Conservation (phyloP, 1,140 invertebrate species). For the Dryas iulia region DNA sequence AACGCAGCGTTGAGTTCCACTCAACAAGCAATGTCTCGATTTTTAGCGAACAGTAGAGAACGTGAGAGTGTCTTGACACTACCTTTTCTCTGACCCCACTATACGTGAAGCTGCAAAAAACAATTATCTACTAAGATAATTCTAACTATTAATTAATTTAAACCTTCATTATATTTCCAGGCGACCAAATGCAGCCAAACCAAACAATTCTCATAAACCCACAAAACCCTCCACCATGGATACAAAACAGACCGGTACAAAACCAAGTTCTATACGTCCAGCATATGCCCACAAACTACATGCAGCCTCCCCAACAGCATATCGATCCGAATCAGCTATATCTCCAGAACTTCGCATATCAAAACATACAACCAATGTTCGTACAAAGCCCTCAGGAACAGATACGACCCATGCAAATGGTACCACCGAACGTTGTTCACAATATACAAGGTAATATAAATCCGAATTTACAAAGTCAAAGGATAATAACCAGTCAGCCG, state of each 20-base stretch:
- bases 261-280: conserved; percentile 68
- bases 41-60: too few species aligned
- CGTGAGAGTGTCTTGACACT: too few species aligned
- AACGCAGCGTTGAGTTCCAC: too few species aligned
- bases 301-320: conserved; percentile 48
- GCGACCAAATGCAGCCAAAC: conserved; percentile 65
- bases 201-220: conserved; percentile 65
- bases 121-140: too few species aligned
- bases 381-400: conserved; percentile 47
- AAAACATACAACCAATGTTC: conserved; percentile 58
- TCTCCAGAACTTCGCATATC: conserved; percentile 56
- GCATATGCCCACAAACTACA: conserved; percentile 53
- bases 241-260: conserved; percentile 56
- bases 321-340: conserved; percentile 63
- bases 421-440: conserved; percentile 40
- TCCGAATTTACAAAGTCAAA: conserved; percentile 32
- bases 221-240: conserved; percentile 70
- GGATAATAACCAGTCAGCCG: conserved; percentile 21
- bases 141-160: neutral
- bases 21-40: too few species aligned
- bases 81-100: too few species aligned
- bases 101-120: too few species aligned
- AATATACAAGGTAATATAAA: conserved; percentile 36
- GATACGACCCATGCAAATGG: conserved; percentile 48
- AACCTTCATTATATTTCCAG: conserved; percentile 42